A percentile compares a stretch with the other conserved stretches of the same genome.
Evolutionary conservation across 1,140 invertebrate genomes (phyloP).

Genomic region (Lutraria rhynchaena): DNA sequence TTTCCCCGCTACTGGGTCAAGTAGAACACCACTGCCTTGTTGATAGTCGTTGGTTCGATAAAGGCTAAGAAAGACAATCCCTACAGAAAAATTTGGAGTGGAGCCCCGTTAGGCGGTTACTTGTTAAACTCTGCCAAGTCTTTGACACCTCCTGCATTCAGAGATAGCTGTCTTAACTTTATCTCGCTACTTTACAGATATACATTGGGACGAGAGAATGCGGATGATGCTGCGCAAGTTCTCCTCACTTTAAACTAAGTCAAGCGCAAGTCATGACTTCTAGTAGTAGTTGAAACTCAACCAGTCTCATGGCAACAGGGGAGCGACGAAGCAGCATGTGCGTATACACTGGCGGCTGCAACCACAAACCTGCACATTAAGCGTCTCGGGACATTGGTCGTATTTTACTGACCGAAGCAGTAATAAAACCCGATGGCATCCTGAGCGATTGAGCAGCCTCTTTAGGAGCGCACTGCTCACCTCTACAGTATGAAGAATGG

Average conservation of each 20-base stretch:
- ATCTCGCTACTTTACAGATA: background rate
- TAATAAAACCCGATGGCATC: background rate
- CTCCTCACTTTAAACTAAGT: background rate
- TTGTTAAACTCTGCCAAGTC: background rate
- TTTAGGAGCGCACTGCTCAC: background rate
- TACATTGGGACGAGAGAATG: background rate
- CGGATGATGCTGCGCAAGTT: background rate
- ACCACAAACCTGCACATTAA: too few relatives aligned
- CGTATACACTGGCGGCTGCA: too few relatives aligned
- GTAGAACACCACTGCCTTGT: too few relatives aligned
- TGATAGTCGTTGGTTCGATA: too few relatives aligned
- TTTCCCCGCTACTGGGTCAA: too few relatives aligned
- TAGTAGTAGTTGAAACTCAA: too few relatives aligned
- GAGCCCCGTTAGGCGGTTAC: background rate
- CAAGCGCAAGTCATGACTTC: too few relatives aligned
- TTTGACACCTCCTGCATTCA: background rate
- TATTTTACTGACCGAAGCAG: background rate
- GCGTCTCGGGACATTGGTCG: background rate
- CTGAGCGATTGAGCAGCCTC: background rate
- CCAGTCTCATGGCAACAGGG: background rate
- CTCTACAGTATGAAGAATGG: too few relatives aligned
- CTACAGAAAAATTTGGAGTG: background rate
- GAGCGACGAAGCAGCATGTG: background rate
- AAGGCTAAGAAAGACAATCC: too few relatives aligned
- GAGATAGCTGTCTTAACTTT: background rate